Evolutionary conservation across 2,888 invertebrate species (phyloP).

Genomic region (Sialis fuliginosa): DNA sequence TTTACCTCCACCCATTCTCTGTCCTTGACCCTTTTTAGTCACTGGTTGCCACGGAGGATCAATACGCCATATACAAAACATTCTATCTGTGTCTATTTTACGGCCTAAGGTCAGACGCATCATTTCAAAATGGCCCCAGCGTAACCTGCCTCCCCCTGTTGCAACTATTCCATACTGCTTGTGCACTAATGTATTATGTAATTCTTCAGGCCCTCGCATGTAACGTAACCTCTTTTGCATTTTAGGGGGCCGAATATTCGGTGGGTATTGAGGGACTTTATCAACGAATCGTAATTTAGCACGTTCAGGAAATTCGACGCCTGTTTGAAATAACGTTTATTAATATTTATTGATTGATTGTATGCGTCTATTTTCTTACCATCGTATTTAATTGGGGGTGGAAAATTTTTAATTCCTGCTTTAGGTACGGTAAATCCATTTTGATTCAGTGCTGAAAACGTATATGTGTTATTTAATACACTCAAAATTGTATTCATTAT

Average conservation of each 20-base stretch:
- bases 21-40: conserved; percentile 77
- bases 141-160: conserved; percentile 59
- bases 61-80: conserved; percentile 91
- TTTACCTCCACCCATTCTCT: conserved; percentile 93
- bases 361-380: conserved; percentile 31
- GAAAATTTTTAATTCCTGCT: conserved; percentile 50
- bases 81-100: conserved; percentile 57
- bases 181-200: conserved; percentile 73
- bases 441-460: neutral
- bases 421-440: conserved; percentile 13
- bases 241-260: conserved; percentile 54
- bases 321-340: conserved; percentile 23
- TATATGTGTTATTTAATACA: no score
- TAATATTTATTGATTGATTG: conserved; percentile 1
- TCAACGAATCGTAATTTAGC: conserved; percentile 50
- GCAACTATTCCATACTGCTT: conserved; percentile 88
- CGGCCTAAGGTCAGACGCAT: conserved; percentile 59
- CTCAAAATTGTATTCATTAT: no score
- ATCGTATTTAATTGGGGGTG: conserved; percentile 46
- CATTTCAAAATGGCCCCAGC: conserved; percentile 75
- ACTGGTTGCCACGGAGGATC: conserved; percentile 93
- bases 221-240: conserved; percentile 68
- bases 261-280: conserved; percentile 51
- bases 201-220: conserved; percentile 78
- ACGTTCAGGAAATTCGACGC: conserved; percentile 54